Evolutionary conservation across 2,888 invertebrate genomes (phyloP), one percentile per base, ranked within the genome.

Genomic region (Cerastis rubricosa): DNA sequence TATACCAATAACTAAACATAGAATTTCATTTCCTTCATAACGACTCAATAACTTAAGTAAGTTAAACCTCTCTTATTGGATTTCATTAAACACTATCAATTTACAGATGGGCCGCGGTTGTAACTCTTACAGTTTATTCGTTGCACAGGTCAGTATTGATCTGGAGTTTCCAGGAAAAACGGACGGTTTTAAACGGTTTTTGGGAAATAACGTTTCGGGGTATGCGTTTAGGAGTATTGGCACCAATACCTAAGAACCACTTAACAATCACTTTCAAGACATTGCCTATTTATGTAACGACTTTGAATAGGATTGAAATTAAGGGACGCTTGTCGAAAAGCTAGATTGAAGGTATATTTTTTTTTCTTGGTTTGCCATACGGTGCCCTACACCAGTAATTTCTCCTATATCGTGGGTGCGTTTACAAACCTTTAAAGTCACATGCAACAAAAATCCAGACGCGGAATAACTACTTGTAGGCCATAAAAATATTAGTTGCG

Each of bases 51-150:
- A 74, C 66, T 84, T 82, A 51, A 74, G 71, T 66, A 78, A 84
- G 75, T 85, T 84, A 80, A 81, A 80, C 73, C 76, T 80, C 78
- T 74, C 75, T 85, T 87, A 87, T 86, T 85, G 81, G 83, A 83
- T 89, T 88, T 83, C 87, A 89, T 88, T 88, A 89, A 84, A 84
- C 78, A 78, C 85, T 85, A 81, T 85, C 86, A 87, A 89, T 81
- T 88, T 85, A 87, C 78, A 80, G 84, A 85, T 84, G 87, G 78
- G 65, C 74, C 74, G 80, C 14, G 86, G 86, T 77, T 71, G 77
- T 81, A 81, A 85, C 74, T 88, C 87, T 86, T 82, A 85, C 85
- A 80, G 86, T 90, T 90, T 89, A 89, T 80, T 74, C 73, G 69
- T 5, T 72, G 57, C 69, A 72, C 63, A 61, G 80, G 86, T 88